Evolutionary conservation across 1,140 invertebrate genomes (phyloP), one percentile per base, ranked within the genome.

Genomic region (Cryptotermes secundus): DNA sequence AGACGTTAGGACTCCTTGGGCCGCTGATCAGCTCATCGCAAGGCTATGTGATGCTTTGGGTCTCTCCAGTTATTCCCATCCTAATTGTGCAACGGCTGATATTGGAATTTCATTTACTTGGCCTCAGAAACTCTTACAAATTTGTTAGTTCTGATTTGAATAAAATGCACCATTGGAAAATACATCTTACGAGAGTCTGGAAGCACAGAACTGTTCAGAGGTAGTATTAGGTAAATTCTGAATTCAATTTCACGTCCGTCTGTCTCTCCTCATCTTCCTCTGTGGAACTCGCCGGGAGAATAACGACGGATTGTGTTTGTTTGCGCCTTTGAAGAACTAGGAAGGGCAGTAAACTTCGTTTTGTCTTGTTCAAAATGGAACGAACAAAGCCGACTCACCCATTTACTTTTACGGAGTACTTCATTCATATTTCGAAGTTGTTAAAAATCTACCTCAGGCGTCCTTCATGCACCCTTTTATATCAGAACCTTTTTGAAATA

Each of bases 211-310:
- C 59, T 72, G 59, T 31, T 26, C 26, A 72, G 59, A 72, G 59
- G 31, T 72, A 26, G 26, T 9, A 31, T 72, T 72, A 72, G 59
- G 59, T 72, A n/a, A 72, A 72, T 31, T 72, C 31, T 31, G n/a
- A 72, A n/a, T 72, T 72, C 26, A 26, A 72, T 72, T 72, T 72
- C 59, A 72, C 59, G 59, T 72, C 59, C 59, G 59, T n/a, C 59
- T 9, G 59, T 72, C 59, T 72, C 7, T 9, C n/a, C n/a, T 72
- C 59, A 72, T 72, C 59, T 72, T 72, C 14, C 26, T 72, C 59
- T 72, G 7, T 31, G 9, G 59, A 72, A 72, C 9, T 14, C 59
- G 22, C 53, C 14, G 26, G 59, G 6, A 72, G 59, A 72, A 72
- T 72, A 72, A 72, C 26, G 59, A 72, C n/a, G 31, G 59, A 26